Conservation (phyloP, 2,797 vertebrate genomes). For the Lutjanus campechanus region DNA sequence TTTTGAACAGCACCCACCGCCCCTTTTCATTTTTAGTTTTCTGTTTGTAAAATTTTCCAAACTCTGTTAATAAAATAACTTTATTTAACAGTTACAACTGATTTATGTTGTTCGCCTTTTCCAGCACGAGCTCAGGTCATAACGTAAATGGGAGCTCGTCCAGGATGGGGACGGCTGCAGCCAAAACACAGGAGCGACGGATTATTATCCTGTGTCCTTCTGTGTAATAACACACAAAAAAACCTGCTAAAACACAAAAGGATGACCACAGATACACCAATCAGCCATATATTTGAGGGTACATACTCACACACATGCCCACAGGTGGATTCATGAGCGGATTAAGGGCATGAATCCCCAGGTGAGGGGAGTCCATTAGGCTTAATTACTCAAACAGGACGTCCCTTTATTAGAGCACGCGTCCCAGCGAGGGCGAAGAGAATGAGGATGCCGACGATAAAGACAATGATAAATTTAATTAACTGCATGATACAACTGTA, state of each 20-base stretch:
- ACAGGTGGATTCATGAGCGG: conserved; percentile 41
- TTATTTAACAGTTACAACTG: no score
- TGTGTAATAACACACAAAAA: conserved; percentile 2
- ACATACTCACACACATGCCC: neutral
- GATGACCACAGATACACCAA: neutral
- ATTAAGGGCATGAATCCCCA: conserved; percentile 52
- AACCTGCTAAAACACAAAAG: conserved; percentile 1
- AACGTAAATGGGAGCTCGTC: no score
- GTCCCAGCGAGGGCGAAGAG: conserved; percentile 51
- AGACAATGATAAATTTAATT: conserved; percentile 86
- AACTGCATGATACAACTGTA: conserved; percentile 74
- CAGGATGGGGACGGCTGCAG: no score
- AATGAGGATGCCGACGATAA: conserved; percentile 58
- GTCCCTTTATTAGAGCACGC: conserved; percentile 63
- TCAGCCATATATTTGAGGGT: neutral
- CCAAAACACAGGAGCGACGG: neutral
- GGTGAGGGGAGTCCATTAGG: conserved; percentile 75
- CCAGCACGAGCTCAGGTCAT: no score
- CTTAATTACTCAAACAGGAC: conserved; percentile 78
- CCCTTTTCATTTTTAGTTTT: no score
- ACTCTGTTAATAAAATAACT: no score
- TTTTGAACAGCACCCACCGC: no score
- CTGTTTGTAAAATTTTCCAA: no score
- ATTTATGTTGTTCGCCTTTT: no score
- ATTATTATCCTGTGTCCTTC: conserved; percentile 2